These are phyloP conservation scores for Cecropterus lyciades DNA, from an alignment of 1,140 invertebrate genomes.

Conservation along the genomic window DNA sequence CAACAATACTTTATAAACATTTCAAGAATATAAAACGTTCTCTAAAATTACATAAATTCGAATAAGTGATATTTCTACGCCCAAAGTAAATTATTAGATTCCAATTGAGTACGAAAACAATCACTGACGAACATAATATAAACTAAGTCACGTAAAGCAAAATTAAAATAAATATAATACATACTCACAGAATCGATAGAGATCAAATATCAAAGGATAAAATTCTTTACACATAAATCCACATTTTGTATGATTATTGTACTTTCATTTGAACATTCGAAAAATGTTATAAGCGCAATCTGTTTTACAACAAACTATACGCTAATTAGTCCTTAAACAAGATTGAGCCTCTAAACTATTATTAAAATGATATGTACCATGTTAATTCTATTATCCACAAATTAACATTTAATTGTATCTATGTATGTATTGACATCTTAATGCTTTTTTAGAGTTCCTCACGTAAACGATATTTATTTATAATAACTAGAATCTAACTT, in stretches of 20 bases:
- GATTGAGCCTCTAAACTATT: conserved; percentile 54
- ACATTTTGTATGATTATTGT: conserved; percentile 71
- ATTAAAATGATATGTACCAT: conserved; percentile 57
- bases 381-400: conserved; percentile 4
- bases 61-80: conserved; percentile 61
- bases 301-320: conserved; percentile 44
- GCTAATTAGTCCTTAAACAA: conserved; percentile 49
- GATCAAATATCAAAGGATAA: conserved; percentile 70
- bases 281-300: conserved; percentile 68
- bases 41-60: conserved; percentile 79
- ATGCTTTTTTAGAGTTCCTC: background rate
- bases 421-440: conserved; percentile 4
- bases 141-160: conserved; percentile 60
- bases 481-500: conserved; percentile 42
- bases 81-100: conserved; percentile 44
- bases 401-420: conserved; percentile 12
- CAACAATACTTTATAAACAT: conserved; percentile 47
- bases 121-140: conserved; percentile 43
- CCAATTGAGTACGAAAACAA: conserved; percentile 52
- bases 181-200: conserved; percentile 58
- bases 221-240: conserved; percentile 67
- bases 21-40: conserved; percentile 64
- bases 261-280: conserved; percentile 70
- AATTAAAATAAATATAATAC: conserved; percentile 48
- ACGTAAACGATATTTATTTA: background rate